Evolutionary conservation across 2,888 invertebrate genomes (phyloP).

Genomic region (Drosophila neutralis): DNA sequence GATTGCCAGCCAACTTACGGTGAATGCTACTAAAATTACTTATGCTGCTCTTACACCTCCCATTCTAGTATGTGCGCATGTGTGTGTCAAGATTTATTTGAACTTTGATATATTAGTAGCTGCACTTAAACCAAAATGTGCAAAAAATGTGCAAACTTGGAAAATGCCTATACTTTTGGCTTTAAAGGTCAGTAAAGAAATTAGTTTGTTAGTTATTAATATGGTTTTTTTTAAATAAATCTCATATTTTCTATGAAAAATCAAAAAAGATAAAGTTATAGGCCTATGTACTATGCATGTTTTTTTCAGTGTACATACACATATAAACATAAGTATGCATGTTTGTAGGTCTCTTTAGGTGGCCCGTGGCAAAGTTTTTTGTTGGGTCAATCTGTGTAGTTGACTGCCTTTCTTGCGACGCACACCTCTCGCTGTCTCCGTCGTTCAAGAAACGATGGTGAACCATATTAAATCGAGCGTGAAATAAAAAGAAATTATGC

Average conservation of each 20-base stretch:
- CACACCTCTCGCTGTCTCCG: constrained; percentile 14
- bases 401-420: constrained; percentile 28
- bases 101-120: constrained; percentile 79
- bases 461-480: constrained; percentile 70
- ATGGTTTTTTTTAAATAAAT: neutral
- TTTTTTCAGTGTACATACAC: constrained; percentile 27
- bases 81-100: constrained; percentile 76
- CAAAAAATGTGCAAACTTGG: neutral
- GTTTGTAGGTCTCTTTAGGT: constrained; percentile 50
- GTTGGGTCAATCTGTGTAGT: constrained; percentile 38
- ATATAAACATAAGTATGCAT: neutral
- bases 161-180: neutral
- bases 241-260: neutral
- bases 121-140: constrained; percentile 7
- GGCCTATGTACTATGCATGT: neutral
- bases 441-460: constrained; percentile 4
- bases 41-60: constrained; percentile 43
- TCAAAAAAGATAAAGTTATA: fast-evolving
- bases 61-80: constrained; percentile 1
- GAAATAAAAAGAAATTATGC: constrained; percentile 80
- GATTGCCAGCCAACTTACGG: constrained; percentile 68
- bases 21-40: constrained; percentile 40
- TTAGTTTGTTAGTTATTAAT: neutral
- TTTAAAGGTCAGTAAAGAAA: too few species aligned
- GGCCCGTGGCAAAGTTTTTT: constrained; percentile 56